Percentiles rank a stretch among this genome's conserved stretches.
Evolutionary conservation across 2,888 invertebrate genomes (phyloP).

Genomic region (Prosapia bicincta): DNA sequence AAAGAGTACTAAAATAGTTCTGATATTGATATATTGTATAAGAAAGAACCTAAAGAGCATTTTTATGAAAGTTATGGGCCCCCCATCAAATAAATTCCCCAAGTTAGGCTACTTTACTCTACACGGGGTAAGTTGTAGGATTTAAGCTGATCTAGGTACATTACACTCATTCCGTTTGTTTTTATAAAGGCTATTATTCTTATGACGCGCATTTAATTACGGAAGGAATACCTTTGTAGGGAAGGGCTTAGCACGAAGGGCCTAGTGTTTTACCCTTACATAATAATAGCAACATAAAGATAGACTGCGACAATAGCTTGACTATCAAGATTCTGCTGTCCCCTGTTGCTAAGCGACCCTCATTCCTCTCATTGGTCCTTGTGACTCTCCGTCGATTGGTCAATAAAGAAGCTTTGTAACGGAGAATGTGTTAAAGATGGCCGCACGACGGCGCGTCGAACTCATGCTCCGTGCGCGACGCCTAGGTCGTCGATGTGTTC

Average conservation of each 20-base stretch:
- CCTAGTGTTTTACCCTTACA: background rate
- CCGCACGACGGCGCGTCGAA: background rate
- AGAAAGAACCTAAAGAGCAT: too few relatives aligned
- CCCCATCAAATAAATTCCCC: too few relatives aligned
- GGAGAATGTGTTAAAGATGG: conserved; percentile 1
- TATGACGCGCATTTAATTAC: too few relatives aligned
- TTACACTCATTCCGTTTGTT: too few relatives aligned
- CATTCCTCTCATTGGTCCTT: background rate
- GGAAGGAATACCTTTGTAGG: too few relatives aligned
- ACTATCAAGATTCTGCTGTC: background rate
- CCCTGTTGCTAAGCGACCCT: background rate
- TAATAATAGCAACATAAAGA: background rate
- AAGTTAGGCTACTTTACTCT: too few relatives aligned
- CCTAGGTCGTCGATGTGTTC: background rate
- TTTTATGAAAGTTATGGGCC: too few relatives aligned
- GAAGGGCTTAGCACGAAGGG: background rate
- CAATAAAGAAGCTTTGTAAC: background rate
- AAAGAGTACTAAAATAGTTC: too few relatives aligned
- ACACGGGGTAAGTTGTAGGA: too few relatives aligned
- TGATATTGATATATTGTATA: too few relatives aligned
- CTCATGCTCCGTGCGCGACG: background rate
- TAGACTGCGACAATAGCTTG: background rate
- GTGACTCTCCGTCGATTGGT: background rate
- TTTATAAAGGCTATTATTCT: too few relatives aligned
- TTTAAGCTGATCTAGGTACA: too few relatives aligned